Conservation (phyloP, 2,113 vertebrate genomes). For the Gracilinanus agilis region DNA sequence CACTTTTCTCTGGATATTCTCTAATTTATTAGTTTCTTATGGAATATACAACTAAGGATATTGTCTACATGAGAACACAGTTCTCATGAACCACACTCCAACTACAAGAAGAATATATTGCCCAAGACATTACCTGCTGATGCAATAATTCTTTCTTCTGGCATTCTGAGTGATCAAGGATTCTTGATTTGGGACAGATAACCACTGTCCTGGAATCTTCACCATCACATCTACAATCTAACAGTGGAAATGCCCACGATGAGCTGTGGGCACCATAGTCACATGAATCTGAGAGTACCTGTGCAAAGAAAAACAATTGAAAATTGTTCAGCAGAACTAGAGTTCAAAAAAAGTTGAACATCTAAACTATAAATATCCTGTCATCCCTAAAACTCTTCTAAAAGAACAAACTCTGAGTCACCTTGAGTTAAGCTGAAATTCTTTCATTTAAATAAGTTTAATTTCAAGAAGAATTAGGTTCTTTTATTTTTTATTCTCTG, state of each 20-base stretch:
- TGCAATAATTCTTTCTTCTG: constrained; percentile 29
- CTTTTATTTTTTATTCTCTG: no score
- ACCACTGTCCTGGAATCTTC: neutral
- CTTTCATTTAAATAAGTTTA: no score
- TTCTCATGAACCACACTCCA: neutral
- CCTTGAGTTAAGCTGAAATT: no score
- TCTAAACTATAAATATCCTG: no score
- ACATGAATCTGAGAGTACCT: constrained; percentile 21
- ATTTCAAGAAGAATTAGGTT: no score
- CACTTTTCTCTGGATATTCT: no score
- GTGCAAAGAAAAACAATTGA: neutral
- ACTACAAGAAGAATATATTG: constrained; percentile 11
- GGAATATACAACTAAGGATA: neutral
- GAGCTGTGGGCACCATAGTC: neutral
- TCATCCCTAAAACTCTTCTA: no score
- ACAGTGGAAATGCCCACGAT: constrained; percentile 22
- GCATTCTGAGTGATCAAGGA: constrained; percentile 2
- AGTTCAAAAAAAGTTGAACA: no score
- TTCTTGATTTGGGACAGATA: neutral
- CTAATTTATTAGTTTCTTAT: no score
- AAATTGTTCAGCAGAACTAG: no score
- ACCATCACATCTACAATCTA: neutral
- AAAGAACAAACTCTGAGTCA: no score
- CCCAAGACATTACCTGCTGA: constrained; percentile 44
- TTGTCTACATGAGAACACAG: neutral